Evolutionary conservation across 2,113 vertebrate species (phyloP), one percentile per base, ranked within the genome.

Genomic region (Odocoileus hemionus): DNA sequence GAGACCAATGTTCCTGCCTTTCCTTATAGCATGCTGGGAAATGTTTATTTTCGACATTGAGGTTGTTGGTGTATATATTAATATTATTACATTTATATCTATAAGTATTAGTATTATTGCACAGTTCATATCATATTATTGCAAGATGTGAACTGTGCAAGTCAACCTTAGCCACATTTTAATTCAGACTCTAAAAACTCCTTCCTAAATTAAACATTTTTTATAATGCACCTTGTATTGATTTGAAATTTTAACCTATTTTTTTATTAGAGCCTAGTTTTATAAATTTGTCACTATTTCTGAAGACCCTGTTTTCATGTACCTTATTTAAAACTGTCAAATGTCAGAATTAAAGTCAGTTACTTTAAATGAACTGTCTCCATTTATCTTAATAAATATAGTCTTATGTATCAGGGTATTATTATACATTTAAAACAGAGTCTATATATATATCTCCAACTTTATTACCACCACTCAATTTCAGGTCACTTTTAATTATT

Each of bases 191-290:
- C 61, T 84, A 92, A 95, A 93, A 45, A 79, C 16, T 30, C 21
- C 80, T 82, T 60, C 90, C 86, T 80, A 87, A 97, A 95, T 25
- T 82, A 96, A 96, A 84, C 1, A 64, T 84, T 91, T 86, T 55
- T 25, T 3, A 70, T 60, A 80, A 60, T 76, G 28, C 67, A 43
- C 45, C 52, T 91, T 93, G 15, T 47, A 79, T 12, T 93, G 28
- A 91, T 94, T 95, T 96, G 47, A 79, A 92, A 88, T 55, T 8
- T 52, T 89, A 78, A 70, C 28, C 45, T 78, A 80, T 93, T 93
- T 45, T 43, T 93, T 55, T 26, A 64, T 23, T 90, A 83, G 4
- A 94, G 7, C 9, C 17, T 36, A 55, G 36, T 85, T 94, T 96
- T 95, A 19, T 78, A 91, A 94, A 78, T 85, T 80, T 91, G n/a